Percentiles rank a stretch among this genome's conserved stretches.
These are phyloP conservation scores for Spinus olivaceus DNA, from an alignment of 2,797 vertebrate species.

Conservation along the genomic window DNA sequence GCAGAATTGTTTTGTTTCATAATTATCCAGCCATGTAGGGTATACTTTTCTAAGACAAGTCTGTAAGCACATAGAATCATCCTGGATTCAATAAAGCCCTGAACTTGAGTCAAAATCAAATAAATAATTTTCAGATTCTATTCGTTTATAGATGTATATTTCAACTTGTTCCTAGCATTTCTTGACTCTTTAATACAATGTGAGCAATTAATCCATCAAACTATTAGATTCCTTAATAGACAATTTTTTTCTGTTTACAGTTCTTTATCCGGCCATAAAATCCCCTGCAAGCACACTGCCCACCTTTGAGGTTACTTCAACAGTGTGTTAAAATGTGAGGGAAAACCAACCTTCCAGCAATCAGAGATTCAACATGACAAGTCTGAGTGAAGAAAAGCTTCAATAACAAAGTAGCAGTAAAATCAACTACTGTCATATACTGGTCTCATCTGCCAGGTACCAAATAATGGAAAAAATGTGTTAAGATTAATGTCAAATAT, in stretches of 20 bases:
- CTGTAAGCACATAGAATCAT: neutral
- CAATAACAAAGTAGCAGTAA: neutral
- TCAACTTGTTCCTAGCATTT: neutral
- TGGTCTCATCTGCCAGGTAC: neutral
- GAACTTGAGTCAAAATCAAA: neutral
- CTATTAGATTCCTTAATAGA: neutral
- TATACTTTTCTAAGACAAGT: neutral
- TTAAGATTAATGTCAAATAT: neutral
- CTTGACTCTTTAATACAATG: neutral
- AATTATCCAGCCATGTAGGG: neutral
- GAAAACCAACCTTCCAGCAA: neutral
- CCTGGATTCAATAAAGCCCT: neutral
- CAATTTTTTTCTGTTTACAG: neutral
- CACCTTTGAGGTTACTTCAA: neutral
- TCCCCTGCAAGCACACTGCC: neutral
- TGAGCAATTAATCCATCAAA: neutral
- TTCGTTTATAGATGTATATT: neutral
- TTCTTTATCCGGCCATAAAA: neutral
- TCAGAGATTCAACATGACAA: neutral
- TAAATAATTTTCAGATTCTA: neutral
- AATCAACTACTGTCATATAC: neutral
- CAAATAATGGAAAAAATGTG: neutral
- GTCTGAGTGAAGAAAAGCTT: neutral
- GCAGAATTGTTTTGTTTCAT: neutral
- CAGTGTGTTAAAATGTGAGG: neutral